Percentiles rank a stretch among this genome's conserved stretches.
phyloP scores from a whole-genome alignment of 2,797 vertebrate species.

The Eulemur rubriventer region DNA sequence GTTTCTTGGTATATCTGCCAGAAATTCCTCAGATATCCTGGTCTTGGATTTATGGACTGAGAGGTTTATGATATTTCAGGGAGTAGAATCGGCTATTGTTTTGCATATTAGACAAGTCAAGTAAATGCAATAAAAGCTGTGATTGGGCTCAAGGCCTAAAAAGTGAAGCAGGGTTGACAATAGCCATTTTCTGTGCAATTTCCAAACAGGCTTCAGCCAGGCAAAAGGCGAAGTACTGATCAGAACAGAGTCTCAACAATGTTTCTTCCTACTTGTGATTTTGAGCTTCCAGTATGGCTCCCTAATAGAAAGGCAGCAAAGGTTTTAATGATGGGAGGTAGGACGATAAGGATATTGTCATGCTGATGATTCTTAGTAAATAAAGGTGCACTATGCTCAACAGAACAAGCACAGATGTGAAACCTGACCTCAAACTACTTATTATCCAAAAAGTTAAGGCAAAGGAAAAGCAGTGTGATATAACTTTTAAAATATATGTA shows the following conservation, averaged over 20 bases:
- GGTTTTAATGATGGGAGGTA: background rate
- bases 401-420: background rate
- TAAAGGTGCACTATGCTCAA: background rate
- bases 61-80: conserved; percentile 75
- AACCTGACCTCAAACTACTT: background rate
- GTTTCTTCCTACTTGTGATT: background rate
- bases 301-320: background rate
- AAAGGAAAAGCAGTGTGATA: background rate
- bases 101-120: conserved; percentile 61
- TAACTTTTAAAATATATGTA: background rate
- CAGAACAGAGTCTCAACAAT: background rate
- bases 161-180: background rate
- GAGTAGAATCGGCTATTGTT: conserved; percentile 71
- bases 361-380: background rate
- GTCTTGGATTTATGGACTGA: conserved; percentile 82
- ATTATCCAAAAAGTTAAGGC: background rate
- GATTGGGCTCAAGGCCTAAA: background rate
- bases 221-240: background rate
- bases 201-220: background rate
- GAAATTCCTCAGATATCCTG: conserved; percentile 84
- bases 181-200: background rate
- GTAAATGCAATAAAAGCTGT: conserved; percentile 32
- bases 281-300: background rate
- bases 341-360: background rate
- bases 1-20: conserved; percentile 80